phyloP scores from a whole-genome alignment of 2,888 invertebrate genomes.

The Drosophila demipolita region DNA sequence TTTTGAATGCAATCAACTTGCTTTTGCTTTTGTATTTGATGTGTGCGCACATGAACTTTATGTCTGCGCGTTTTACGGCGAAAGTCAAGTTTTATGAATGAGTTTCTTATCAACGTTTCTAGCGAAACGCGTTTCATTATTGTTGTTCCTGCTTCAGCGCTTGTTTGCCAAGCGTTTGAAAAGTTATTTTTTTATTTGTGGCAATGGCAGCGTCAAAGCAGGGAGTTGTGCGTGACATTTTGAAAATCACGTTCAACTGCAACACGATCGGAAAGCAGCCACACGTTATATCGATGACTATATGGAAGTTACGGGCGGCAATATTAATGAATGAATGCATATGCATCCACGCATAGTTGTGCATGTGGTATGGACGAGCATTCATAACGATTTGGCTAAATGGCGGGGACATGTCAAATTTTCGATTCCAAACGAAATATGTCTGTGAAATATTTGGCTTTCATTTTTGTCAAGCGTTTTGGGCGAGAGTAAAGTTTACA shows the following conservation, averaged over 20 bases:
- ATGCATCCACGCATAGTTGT: not conserved
- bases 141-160: slow-evolving; percentile 5
- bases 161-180: slow-evolving; percentile 6
- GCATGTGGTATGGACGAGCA: slow-evolving; percentile 23
- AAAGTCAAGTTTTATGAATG: slow-evolving; percentile 63
- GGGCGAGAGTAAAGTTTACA: slow-evolving; percentile 23
- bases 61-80: slow-evolving; percentile 9
- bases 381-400: slow-evolving; percentile 59
- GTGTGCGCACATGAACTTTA: not conserved
- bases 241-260: slow-evolving; percentile 80
- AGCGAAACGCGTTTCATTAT: slow-evolving; percentile 49
- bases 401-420: slow-evolving; percentile 46
- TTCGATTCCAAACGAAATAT: slow-evolving; percentile 27
- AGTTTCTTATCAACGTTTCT: slow-evolving; percentile 54
- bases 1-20: not conserved
- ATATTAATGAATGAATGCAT: slow-evolving; percentile 17
- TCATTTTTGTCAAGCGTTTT: slow-evolving; percentile 34
- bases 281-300: slow-evolving; percentile 53
- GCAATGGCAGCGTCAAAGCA: slow-evolving; percentile 4
- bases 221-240: slow-evolving; percentile 78
- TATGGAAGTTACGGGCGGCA: slow-evolving; percentile 37
- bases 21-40: not conserved
- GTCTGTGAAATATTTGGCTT: slow-evolving; percentile 30
- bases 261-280: slow-evolving; percentile 50
- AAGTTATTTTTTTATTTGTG: slow-evolving; percentile 31